Base-by-base conservation (phyloP, 2,888 invertebrate genomes). In the Leucophenga montana region DNA sequence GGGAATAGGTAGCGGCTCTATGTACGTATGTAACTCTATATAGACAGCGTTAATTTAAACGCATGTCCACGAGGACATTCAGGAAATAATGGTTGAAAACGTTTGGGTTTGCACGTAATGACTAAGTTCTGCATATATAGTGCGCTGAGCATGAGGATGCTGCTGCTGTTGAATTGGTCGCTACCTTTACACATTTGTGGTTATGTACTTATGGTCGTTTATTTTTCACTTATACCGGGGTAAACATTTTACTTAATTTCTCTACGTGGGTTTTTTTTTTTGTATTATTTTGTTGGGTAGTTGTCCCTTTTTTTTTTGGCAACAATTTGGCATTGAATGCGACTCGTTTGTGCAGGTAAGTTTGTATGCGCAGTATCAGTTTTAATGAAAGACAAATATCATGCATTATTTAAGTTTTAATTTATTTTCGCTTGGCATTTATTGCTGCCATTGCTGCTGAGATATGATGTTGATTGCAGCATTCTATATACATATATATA, bases 221-320 rank as follows among this genome's bases (percentile, higher is more conserved):
- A 68, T 53, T 68, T 71, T 71, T 48, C 66, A 66, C 68, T 71
- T 71, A 69, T 56, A 56, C 31, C 46, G 57, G 54, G 57, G 57
- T 57, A 57, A 57, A 57, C 31, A 57, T 22, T 57, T 57, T 22
- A 27, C 31, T 57, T 57, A 57, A 31, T 57, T 57, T 57, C 6
- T 4, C 27, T 4, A 48, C n/a, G n/a, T n/a, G n/a, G n/a, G n/a
- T n/a, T n/a, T n/a, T n/a, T 16, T 48, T 48, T 48, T 13, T 16
- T 8, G 31, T n/a, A 14, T 31, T 3, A 2, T 54, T 54, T 20
- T 54, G 9, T n/a, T 50, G 9, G 9, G n/a, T n/a, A n/a, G n/a
- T n/a, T n/a, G n/a, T n/a, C n/a, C 50, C 11, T 54, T 20, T 20
- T 18, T 54, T 54, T 54, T 54, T 54, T 20, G 22, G 54, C 18